A percentile compares a stretch with the other conserved stretches of the same genome.
phyloP scores from a whole-genome alignment of 2,888 invertebrate genomes.

The Meteorus colon region DNA sequence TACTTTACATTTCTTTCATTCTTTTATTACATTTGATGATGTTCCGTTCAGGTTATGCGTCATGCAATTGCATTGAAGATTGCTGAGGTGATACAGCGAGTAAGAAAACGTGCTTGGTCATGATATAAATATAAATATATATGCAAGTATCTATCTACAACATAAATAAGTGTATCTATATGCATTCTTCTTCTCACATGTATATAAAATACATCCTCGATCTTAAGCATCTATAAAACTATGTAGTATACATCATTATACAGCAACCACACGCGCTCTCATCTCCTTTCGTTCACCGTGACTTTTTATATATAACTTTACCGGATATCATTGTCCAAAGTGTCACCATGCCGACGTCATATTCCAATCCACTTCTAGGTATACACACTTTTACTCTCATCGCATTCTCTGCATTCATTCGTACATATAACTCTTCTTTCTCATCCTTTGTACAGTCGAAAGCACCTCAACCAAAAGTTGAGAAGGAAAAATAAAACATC shows the following conservation, averaged over 20 bases:
- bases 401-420: background rate
- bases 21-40: background rate
- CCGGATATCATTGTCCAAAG: slow-evolving; percentile 39
- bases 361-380: slow-evolving; percentile 41
- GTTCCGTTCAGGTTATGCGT: background rate
- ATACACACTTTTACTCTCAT: slow-evolving; percentile 24
- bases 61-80: background rate
- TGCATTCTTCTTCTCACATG: slow-evolving; percentile 1
- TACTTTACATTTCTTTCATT: background rate
- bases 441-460: background rate
- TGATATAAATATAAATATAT: slow-evolving; percentile 15
- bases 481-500: background rate
- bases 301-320: slow-evolving; percentile 17
- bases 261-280: slow-evolving; percentile 16
- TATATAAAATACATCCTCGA: background rate
- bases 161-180: slow-evolving; percentile 10
- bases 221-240: slow-evolving; percentile 2
- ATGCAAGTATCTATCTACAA: background rate
- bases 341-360: slow-evolving; percentile 35
- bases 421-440: background rate
- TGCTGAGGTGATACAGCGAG: slow-evolving; percentile 22
- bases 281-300: slow-evolving; percentile 15
- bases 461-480: background rate
- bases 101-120: slow-evolving; percentile 27
- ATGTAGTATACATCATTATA: slow-evolving; percentile 32